Evolutionary conservation across 2,888 invertebrate species (phyloP), one percentile per base, ranked within the genome.

Genomic region (Hydropsyche betteni): DNA sequence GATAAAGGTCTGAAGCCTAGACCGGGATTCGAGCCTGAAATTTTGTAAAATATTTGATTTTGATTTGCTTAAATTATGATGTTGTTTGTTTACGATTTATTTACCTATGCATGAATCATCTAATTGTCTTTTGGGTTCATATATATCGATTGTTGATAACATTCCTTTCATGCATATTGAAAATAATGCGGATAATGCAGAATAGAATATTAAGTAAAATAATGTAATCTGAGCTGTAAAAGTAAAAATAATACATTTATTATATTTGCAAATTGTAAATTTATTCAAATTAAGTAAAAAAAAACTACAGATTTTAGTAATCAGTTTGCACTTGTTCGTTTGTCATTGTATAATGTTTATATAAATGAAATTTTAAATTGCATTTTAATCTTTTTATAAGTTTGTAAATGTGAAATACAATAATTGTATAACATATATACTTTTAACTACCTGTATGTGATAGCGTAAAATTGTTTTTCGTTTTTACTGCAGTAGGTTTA

Each of bases 191-290:
- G 93, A 91, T 84, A 99, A 90, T 81, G 91, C 92, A 80, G 94
- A 90, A 88, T 98, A 99, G 90, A 98, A 99, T 85, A 98, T 91
- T 81, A 97, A 86, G 89, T 99, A 99, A 90, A 99, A 99, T 80
- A 98, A 87, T 81, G 95, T 89, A 86, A 99, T 98, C 89, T 98
- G 97, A 81, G 93, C 97, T 97, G 92, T 79, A 91, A 89, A 24
- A 24, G 2, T 24, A 24, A 24, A 24, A 24, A 24, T 24, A 24
- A 24, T 24, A 24, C 1, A 2, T 24, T 24, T 24, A 24, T 24
- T 24, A 24, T 24, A 24, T 24, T 24, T 24, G 24, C 1, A 24
- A 24, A 24, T 24, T 24, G 2, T 24, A 24, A 24, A 1, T 24
- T 24, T 24, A 24, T 24, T 24, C 24, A 24, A 24, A 24, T n/a